Base-by-base conservation (phyloP, 2,113 vertebrate genomes). In the Pseudonaja textilis region DNA sequence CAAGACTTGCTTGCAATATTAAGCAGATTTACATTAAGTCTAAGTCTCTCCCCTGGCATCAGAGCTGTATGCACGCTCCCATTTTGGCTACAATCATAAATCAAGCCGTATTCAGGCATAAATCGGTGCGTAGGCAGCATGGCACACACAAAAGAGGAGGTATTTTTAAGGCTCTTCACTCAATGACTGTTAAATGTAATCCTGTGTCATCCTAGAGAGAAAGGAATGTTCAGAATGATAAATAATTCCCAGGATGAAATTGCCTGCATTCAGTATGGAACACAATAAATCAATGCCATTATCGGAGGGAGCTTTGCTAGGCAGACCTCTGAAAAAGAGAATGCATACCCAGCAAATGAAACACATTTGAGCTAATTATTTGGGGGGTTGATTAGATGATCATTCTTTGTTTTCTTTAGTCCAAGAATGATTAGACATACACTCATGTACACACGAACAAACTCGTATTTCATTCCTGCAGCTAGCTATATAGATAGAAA, bases 171-270 rank as follows among this genome's bases (percentile, higher is more conserved):
- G 16, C 61, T 69, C 42, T 88, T 57, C 25, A 86, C 50, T 81
- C 14, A 81, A 85, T 90, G 20, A 29, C 81, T 85, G 9, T 55
- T 93, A 52, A 81, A 89, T 39, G 55, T 47, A 81, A 55, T 69
- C 81, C 57, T n/a, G 20, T 29, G 25, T 0, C 0, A 88, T 89
- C 89, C 55, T 52, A 69, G 5, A 7, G 1, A 57, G 52, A 87
- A 86, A 89, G 85, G 89, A 94, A 93, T 89, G 64, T 26, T 3
- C 74, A 92, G 88, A 47, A 81, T 61, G 20, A 88, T 91, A 91
- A 92, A 59, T 91, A 56, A 85, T 94, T 95, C 91, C 88, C 89
- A 16, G 1, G 25, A 69, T 88, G 90, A 81, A 88, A 93, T 0
- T 0, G 59, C 91, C 89, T 20, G 55, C 88, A 47, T 89, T 95